These are phyloP conservation scores for Cephus nigrinus DNA, from an alignment of 2,888 invertebrate species.

Conservation along the genomic window DNA sequence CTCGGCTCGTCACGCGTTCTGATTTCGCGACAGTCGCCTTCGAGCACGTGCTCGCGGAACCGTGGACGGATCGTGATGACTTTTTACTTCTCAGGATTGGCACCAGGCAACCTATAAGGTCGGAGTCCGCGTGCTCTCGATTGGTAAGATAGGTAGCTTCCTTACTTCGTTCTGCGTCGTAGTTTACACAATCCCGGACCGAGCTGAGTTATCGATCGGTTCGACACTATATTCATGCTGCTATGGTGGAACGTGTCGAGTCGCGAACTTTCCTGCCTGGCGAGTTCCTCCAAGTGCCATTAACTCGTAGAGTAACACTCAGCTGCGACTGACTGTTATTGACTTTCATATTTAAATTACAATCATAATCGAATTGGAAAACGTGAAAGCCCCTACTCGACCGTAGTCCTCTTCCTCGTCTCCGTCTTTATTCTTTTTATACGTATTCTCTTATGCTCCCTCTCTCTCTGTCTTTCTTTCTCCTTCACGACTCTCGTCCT, in stretches of 20 bases:
- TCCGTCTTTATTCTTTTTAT: background rate
- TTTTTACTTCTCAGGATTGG: background rate
- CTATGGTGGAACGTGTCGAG: constrained; percentile 1
- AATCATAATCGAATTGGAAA: constrained; percentile 7
- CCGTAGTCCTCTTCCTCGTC: background rate
- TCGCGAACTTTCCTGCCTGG: constrained; percentile 1
- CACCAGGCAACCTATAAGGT: background rate
- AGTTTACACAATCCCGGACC: background rate
- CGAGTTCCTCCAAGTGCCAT: background rate
- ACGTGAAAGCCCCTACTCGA: background rate
- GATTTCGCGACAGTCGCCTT: background rate
- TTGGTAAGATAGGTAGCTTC: background rate
- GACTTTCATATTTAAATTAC: constrained; percentile 7
- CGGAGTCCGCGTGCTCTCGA: background rate
- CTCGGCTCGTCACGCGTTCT: background rate
- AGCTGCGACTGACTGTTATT: constrained; percentile 1
- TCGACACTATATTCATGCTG: background rate
- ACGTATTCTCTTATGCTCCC: background rate
- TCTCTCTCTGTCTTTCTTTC: background rate
- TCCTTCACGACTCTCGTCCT: background rate
- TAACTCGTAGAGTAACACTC: constrained; percentile 6
- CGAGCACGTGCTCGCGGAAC: background rate
- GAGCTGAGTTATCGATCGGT: background rate
- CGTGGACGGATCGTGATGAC: background rate
- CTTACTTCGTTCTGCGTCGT: background rate